Evolutionary conservation across 1,140 invertebrate genomes (phyloP), one percentile per base, ranked within the genome.

Genomic region (Drosophila novamexicana): DNA sequence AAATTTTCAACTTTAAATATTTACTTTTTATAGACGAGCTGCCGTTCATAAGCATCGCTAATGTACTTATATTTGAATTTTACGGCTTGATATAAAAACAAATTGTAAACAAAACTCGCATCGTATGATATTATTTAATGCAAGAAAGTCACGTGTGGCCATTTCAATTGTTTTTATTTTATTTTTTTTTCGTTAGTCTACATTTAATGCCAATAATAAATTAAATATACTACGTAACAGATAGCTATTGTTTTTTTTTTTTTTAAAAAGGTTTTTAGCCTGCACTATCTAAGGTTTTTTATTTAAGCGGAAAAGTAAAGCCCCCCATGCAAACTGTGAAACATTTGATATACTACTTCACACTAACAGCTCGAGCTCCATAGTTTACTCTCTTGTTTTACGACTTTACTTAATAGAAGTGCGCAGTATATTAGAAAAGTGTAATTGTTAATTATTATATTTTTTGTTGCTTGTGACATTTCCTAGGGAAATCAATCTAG

Each of bases 81-180:
- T 18, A 12, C 18, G 18, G 18, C 9, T n/a, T 7, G 4, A 7
- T n/a, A 12, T 32, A 7, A 50, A 50, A 37, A 2, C 36, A 37
- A 37, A 53, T 16, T 42, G 9, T 64, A 32, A 44, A 64, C 37
- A 56, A 47, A 45, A n/a, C 12, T 34, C 16, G 12, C 32, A 39
- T 47, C 58, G 58, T 14, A 62, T 54, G 39, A 62, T 53, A 54
- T 45, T 50, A 44, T 14, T 44, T 6, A 36, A 32, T 67, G 52
- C 10, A n/a, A 49, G 39, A 50, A 59, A 45, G 54, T 52, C 69
- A 66, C 62, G 69, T 53, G 69, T 45, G 9, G 56, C 40, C 49
- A 16, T 53, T 32, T 7, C 18, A 6, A 14, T 58, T 58, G 56
- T 12, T 7, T 5, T 32, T 58, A n/a, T 42, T 40, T 8, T 32